phyloP scores from a whole-genome alignment of 1,140 invertebrate species.

The Lycorma delicatula region DNA sequence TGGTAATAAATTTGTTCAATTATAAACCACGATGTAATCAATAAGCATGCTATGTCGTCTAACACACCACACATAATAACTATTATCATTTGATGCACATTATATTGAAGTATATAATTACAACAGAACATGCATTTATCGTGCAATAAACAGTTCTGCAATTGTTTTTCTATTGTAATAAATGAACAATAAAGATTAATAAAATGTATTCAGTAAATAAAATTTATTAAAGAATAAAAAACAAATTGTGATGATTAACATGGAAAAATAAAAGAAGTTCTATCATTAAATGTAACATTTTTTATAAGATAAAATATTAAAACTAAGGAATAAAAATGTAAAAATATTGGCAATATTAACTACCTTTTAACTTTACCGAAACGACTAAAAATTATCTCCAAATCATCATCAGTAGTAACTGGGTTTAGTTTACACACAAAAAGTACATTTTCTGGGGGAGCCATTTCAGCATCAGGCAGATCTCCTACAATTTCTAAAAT shows the following conservation, averaged over 20 bases:
- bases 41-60: too few species aligned
- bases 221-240: neutral
- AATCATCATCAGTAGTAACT: constrained; percentile 93
- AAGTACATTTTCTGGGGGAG: constrained; percentile 96
- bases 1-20: too few species aligned
- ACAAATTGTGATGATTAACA: neutral
- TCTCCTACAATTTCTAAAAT: constrained; percentile 99
- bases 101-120: too few species aligned
- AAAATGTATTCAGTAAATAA: neutral
- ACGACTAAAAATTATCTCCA: constrained; percentile 95
- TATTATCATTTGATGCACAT: too few species aligned
- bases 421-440: constrained; percentile 99
- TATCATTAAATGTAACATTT: neutral
- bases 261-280: neutral
- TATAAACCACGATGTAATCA: too few species aligned
- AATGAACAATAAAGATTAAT: neutral
- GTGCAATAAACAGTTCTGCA: too few species aligned
- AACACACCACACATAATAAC: too few species aligned
- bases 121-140: too few species aligned
- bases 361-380: constrained; percentile 87
- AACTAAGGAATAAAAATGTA: neutral
- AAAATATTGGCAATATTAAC: constrained; percentile 7
- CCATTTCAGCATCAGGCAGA: constrained; percentile 92
- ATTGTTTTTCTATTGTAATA: neutral
- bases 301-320: neutral